These are phyloP conservation scores for Staurois parvus DNA, from an alignment of 2,797 vertebrate species.

Conservation along the genomic window DNA sequence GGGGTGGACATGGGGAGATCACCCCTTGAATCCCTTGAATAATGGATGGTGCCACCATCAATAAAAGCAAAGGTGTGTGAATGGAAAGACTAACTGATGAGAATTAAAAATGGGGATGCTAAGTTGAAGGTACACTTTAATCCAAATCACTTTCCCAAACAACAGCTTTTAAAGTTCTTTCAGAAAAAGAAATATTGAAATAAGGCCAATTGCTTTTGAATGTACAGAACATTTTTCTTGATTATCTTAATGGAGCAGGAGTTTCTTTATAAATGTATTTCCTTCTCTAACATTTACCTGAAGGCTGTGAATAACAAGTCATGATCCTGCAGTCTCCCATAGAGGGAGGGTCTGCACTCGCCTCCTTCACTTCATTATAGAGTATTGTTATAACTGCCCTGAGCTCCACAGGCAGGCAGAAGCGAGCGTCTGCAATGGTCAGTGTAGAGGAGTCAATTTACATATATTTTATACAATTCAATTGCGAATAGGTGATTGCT, in stretches of 20 bases:
- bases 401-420: not conserved
- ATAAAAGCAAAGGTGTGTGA: too few relatives aligned
- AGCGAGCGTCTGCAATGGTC: not conserved
- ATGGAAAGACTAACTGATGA: too few relatives aligned
- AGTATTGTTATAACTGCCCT: not conserved
- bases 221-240: not conserved
- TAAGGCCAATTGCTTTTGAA: conserved; percentile 4
- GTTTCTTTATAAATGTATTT: not conserved
- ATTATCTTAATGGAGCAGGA: not conserved
- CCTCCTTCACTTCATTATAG: conserved; percentile 19
- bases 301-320: not conserved
- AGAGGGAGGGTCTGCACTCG: not conserved
- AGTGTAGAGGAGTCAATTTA: conserved; percentile 6
- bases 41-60: too few relatives aligned
- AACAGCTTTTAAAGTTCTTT: not conserved
- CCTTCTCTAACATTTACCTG: not conserved
- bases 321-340: conserved; percentile 1
- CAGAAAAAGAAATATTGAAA: not conserved
- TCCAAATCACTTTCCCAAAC: too few relatives aligned
- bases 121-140: too few relatives aligned
- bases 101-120: too few relatives aligned
- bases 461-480: not conserved
- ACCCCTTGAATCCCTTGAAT: too few relatives aligned
- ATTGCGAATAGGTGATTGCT: not conserved
- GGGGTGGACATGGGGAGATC: too few relatives aligned